phyloP scores from a whole-genome alignment of 2,888 invertebrate genomes.

The Meteorus cinctellus region DNA sequence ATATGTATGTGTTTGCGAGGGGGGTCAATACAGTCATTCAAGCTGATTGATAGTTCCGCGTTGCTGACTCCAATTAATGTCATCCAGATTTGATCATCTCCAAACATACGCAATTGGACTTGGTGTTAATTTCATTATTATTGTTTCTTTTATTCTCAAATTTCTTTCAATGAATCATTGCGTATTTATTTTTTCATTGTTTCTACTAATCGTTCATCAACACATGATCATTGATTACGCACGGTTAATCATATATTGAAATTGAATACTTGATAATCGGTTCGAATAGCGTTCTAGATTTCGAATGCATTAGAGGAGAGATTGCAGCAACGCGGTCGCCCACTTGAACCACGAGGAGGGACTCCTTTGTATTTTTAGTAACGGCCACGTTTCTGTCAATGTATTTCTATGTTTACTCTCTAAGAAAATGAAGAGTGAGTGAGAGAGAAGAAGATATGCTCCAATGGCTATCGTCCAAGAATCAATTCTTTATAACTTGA shows the following conservation, averaged over 20 bases:
- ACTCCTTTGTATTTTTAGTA: slow-evolving; percentile 64
- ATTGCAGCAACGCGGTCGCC: slow-evolving; percentile 59
- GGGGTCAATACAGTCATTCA: slow-evolving; percentile 36
- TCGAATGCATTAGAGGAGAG: slow-evolving; percentile 40
- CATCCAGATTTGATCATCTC: slow-evolving; percentile 35
- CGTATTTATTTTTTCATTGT: slow-evolving; percentile 12
- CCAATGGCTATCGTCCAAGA: slow-evolving; percentile 42
- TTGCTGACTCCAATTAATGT: slow-evolving; percentile 44
- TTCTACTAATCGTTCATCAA: slow-evolving; percentile 15
- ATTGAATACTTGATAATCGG: slow-evolving; percentile 48
- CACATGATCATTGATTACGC: slow-evolving; percentile 10
- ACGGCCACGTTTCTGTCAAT: slow-evolving; percentile 57
- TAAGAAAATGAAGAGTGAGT: neutral
- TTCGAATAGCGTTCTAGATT: slow-evolving; percentile 49
- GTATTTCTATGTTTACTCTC: slow-evolving; percentile 42
- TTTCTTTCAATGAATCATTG: slow-evolving; percentile 15
- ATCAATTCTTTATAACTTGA: slow-evolving; percentile 24
- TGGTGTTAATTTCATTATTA: neutral
- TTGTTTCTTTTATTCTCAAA: neutral
- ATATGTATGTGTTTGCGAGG: neutral
- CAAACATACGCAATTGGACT: slow-evolving; percentile 5
- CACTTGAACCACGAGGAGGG: slow-evolving; percentile 57
- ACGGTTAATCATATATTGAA: slow-evolving; percentile 16
- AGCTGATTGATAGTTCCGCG: slow-evolving; percentile 43
- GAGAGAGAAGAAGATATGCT: neutral